Conservation (phyloP, 2,113 vertebrate species). For the Potamarius usumacintae region DNA sequence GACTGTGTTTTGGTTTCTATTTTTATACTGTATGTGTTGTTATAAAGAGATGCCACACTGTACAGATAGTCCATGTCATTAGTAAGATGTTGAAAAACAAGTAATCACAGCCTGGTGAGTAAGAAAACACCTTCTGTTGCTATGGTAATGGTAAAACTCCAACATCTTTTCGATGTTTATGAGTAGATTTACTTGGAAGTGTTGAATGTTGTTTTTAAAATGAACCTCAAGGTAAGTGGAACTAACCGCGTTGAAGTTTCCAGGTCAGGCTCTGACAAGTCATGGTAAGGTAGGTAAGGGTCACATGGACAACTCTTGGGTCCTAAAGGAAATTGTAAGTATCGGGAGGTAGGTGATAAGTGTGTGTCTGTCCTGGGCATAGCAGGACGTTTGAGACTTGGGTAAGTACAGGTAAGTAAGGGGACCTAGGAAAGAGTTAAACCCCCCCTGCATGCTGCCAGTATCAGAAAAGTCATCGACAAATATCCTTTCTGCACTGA, state of each 20-base stretch:
- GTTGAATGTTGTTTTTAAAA: constrained; percentile 75
- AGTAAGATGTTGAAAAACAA: constrained; percentile 82
- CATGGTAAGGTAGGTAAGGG: constrained; percentile 69
- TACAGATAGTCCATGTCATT: constrained; percentile 81
- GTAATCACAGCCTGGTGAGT: constrained; percentile 82
- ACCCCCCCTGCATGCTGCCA: background rate
- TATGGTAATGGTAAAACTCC: constrained; percentile 64
- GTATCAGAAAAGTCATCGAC: background rate
- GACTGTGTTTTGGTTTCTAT: constrained; percentile 32
- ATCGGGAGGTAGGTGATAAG: constrained; percentile 71
- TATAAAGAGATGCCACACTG: constrained; percentile 67
- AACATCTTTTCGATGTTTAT: constrained; percentile 66
- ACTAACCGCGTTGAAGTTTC: constrained; percentile 72
- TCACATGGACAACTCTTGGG: constrained; percentile 51
- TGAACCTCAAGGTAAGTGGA: constrained; percentile 74
- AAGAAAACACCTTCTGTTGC: constrained; percentile 82
- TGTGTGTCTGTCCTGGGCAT: constrained; percentile 66
- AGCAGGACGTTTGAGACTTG: constrained; percentile 52
- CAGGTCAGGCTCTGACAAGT: constrained; percentile 58
- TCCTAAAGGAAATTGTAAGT: constrained; percentile 68
- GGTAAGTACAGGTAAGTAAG: constrained; percentile 63
- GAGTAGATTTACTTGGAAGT: constrained; percentile 70
- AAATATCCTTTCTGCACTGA: background rate
- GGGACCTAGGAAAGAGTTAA: constrained; percentile 59
- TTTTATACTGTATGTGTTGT: constrained; percentile 54